Percentiles rank a stretch among this genome's conserved stretches.
Evolutionary conservation across 2,797 vertebrate species (phyloP).

Genomic region (Hybognathus amarus): DNA sequence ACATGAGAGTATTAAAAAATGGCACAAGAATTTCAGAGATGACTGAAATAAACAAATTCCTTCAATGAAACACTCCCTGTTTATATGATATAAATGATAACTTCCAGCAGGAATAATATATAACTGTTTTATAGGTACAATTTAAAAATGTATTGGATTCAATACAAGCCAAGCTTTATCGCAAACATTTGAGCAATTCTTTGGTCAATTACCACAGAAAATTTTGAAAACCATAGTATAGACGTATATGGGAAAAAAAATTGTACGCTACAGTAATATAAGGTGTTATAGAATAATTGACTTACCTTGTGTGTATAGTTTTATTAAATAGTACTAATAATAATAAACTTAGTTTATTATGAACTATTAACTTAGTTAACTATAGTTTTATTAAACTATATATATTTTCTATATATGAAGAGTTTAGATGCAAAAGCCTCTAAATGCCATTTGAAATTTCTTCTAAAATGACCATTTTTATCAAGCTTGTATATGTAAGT

Average conservation of each 20-base stretch:
- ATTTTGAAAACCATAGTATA: background rate
- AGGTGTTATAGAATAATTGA: no score
- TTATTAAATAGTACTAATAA: no score
- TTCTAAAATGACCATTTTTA: no score
- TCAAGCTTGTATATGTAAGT: no score
- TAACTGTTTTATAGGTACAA: background rate
- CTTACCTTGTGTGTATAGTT: no score
- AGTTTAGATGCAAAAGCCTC: no score
- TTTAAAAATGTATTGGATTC: background rate
- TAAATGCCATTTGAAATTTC: no score
- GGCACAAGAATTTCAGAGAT: background rate
- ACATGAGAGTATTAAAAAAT: conserved; percentile 25
- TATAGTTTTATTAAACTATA: no score
- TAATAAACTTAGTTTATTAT: no score
- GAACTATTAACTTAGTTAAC: no score
- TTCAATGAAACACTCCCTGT: background rate
- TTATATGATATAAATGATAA: background rate
- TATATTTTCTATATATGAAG: no score
- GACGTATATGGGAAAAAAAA: background rate
- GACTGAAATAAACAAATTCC: background rate
- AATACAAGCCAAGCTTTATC: background rate
- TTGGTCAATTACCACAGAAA: background rate
- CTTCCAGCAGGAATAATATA: background rate
- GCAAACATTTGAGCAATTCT: background rate
- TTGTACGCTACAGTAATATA: no score